phyloP scores from a whole-genome alignment of 2,113 vertebrate species.

The Pseudopodoces humilis region DNA sequence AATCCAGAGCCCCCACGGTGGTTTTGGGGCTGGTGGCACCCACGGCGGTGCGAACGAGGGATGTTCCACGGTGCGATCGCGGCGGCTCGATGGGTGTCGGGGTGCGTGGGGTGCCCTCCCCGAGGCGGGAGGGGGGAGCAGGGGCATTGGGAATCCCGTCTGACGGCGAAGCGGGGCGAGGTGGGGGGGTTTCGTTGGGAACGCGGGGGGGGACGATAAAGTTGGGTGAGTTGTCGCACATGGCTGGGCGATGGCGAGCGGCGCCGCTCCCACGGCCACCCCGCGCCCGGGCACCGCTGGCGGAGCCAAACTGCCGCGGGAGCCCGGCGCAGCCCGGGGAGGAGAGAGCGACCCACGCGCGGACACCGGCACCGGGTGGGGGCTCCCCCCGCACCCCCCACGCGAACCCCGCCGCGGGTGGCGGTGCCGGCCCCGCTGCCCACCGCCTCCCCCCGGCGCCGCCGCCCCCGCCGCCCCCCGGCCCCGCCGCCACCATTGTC shows the following conservation, averaged over 20 bases:
- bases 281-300: not conserved
- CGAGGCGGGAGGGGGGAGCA: not conserved
- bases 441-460: no score
- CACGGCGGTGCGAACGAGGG: no score
- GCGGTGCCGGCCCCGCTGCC: no score
- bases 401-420: no score
- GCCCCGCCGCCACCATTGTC: no score
- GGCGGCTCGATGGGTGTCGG: not conserved
- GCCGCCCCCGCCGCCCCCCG: no score
- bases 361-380: not conserved
- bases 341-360: not conserved
- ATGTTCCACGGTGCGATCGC: no score
- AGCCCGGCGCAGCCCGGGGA: not conserved
- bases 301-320: not conserved
- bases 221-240: slow-evolving; percentile 29
- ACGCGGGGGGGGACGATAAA: not conserved
- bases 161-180: not conserved
- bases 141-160: not conserved
- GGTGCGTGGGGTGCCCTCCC: not conserved
- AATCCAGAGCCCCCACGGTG: not conserved
- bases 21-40: not conserved
- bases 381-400: no score
- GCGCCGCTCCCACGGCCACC: not conserved
- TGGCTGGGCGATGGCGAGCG: slow-evolving; percentile 17
- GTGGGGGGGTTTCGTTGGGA: not conserved